Evolutionary conservation across 2,113 vertebrate genomes (phyloP).

Genomic region (Theristicus caerulescens): DNA sequence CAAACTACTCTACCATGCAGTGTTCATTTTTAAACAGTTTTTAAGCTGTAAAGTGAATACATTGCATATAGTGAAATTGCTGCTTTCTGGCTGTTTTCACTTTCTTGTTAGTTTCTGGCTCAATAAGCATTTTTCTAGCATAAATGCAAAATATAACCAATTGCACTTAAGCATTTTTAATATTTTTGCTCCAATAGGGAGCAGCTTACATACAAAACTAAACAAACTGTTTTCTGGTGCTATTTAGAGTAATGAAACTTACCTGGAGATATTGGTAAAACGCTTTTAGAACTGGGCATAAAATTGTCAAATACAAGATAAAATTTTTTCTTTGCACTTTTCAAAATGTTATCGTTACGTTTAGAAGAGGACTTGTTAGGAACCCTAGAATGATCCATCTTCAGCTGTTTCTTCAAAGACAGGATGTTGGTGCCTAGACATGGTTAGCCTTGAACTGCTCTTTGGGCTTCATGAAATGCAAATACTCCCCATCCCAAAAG

Average conservation of each 20-base stretch:
- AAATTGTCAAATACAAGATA: neutral
- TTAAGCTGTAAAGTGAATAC: conserved; percentile 69
- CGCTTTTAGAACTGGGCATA: neutral
- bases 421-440: neutral
- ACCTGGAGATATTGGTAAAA: neutral
- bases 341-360: neutral
- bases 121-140: conserved; percentile 72
- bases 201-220: conserved; percentile 19
- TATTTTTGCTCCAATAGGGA: conserved; percentile 55
- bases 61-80: conserved; percentile 62
- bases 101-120: conserved; percentile 72
- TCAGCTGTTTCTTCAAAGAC: neutral
- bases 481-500: neutral
- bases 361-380: neutral
- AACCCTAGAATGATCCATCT: neutral
- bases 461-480: neutral
- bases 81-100: conserved; percentile 67
- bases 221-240: conserved; percentile 8
- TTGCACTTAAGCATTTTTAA: conserved; percentile 66
- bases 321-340: neutral
- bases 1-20: conserved; percentile 42
- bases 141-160: conserved; percentile 66
- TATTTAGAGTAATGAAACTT: neutral
- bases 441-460: neutral
- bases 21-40: conserved; percentile 73